A percentile compares a stretch with the other conserved stretches of the same genome.
These are phyloP conservation scores for Scaptomyza tumidula DNA, from an alignment of 2,888 invertebrate species.

Conservation along the genomic window DNA sequence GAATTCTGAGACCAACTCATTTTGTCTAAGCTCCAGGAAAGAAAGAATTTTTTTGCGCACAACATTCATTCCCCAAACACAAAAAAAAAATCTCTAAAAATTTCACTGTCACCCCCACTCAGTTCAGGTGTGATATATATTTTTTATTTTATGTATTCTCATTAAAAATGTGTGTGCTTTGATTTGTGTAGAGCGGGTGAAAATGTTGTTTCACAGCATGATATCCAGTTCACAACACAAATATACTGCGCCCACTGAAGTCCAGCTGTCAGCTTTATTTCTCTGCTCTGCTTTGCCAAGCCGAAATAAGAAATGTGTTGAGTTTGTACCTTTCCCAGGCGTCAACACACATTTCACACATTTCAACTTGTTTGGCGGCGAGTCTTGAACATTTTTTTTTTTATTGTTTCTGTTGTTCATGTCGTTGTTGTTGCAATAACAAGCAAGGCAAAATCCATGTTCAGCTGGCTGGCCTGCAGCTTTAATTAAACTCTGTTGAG, in stretches of 20 bases:
- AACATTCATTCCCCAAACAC: too few species aligned
- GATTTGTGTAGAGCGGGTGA: conserved; percentile 24
- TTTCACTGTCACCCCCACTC: neutral
- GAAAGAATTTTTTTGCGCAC: too few species aligned
- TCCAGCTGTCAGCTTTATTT: conserved; percentile 10
- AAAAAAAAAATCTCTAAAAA: too few species aligned
- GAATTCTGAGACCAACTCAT: too few species aligned
- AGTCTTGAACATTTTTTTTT: conserved; percentile 55
- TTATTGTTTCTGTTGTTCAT: conserved; percentile 60
- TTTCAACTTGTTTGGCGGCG: conserved; percentile 51
- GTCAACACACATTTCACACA: conserved; percentile 70
- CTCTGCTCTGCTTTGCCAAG: conserved; percentile 26
- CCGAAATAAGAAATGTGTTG: neutral
- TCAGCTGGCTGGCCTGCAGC: conserved; percentile 53
- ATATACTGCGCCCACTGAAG: conserved; percentile 8
- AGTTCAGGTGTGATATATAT: neutral
- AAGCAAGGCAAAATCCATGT: conserved; percentile 35
- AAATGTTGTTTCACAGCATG: conserved; percentile 41
- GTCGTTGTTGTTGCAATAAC: conserved; percentile 31
- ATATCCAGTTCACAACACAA: conserved; percentile 20
- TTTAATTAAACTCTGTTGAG: conserved; percentile 75
- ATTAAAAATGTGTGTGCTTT: conserved; percentile 8
- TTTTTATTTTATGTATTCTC: neutral
- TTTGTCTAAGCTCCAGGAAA: too few species aligned
- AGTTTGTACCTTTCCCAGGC: conserved; percentile 62